phyloP scores from a whole-genome alignment of 1,140 invertebrate species.

The Drosophila takahashii region DNA sequence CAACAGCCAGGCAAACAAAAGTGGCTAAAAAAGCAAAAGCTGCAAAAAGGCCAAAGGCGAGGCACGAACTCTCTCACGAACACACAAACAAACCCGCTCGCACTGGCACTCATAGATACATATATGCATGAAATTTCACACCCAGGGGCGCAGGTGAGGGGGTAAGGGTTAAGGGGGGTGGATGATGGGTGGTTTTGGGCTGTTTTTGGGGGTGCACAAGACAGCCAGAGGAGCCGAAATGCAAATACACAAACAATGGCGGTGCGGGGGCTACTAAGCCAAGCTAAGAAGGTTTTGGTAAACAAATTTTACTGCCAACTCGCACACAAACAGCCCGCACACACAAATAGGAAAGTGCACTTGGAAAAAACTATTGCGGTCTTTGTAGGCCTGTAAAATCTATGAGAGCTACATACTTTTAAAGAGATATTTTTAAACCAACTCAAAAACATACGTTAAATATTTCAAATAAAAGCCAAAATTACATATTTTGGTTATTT shows the following conservation, averaged over 20 bases:
- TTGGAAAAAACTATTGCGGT: neutral
- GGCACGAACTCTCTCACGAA: constrained; percentile 46
- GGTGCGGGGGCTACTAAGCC: constrained; percentile 78
- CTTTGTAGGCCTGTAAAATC: too few species aligned
- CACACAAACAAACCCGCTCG: constrained; percentile 13
- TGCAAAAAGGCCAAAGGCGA: constrained; percentile 70
- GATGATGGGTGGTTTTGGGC: constrained; percentile 20
- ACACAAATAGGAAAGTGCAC: constrained; percentile 34
- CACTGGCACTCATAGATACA: constrained; percentile 39
- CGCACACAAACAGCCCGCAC: constrained; percentile 42
- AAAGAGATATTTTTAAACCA: too few species aligned
- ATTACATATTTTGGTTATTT: neutral
- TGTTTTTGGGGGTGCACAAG: constrained; percentile 16
- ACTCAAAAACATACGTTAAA: too few species aligned
- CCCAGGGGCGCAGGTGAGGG: constrained; percentile 39
- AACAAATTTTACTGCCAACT: constrained; percentile 73
- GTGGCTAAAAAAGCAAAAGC: constrained; percentile 60
- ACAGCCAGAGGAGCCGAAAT: constrained; percentile 58
- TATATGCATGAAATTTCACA: constrained; percentile 78
- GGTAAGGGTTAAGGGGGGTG: neutral
- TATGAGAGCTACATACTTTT: too few species aligned
- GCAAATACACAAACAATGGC: constrained; percentile 81
- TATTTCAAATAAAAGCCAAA: neutral
- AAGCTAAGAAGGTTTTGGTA: constrained; percentile 82
- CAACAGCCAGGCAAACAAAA: constrained; percentile 63